Base-by-base conservation (phyloP, 2,888 invertebrate species). In the Drosophila subquinaria region DNA sequence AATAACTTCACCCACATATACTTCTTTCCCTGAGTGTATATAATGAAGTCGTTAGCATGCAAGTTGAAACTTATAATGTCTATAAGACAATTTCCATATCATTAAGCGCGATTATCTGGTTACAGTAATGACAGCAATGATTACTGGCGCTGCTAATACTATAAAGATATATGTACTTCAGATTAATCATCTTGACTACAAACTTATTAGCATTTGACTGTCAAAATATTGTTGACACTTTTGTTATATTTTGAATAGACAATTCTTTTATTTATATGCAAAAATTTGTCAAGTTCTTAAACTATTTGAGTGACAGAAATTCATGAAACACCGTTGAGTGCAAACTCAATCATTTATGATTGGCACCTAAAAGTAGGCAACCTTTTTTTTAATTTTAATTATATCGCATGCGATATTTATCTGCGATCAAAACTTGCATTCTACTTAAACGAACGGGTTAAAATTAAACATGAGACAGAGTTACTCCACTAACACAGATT, bases 321-420 rank as follows among this genome's bases (percentile, higher is more conserved):
- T 1, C 11, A 23, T 13, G 1, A 1, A 20, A 27, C 0, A 6
- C 3, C 1, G 0, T 66, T 52, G 63, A 76, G 61, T 57, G 42
- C 23, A 33, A 50, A 69, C 23, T 23, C 35, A 20, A 23, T 23
- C 33, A 36, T 71, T 67, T 43, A 3, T 45, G 0, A 11, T 0
- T 20, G 5, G 4, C 33, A 3, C 73, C 76, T 52, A 53, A 71
- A 73, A 69, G 60, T 81, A 71, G 67, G 66, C 51, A 13, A 5
- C 23, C 30, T 20, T 47, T 63, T 50, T 63, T 47, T 27, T 2
- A 30, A 8, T 8, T 30, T 30, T 30, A 30, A 27, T 15, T 30
- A 8, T 11, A 9, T 61, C 52, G 43, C 48, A 56, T 48, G 56
- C 27, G 4, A 13, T 35, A 11, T 11, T 43, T 43, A 9, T 10